These are phyloP conservation scores for Atrina japonica DNA, from an alignment of 2,888 invertebrate genomes.

Conservation along the genomic window DNA sequence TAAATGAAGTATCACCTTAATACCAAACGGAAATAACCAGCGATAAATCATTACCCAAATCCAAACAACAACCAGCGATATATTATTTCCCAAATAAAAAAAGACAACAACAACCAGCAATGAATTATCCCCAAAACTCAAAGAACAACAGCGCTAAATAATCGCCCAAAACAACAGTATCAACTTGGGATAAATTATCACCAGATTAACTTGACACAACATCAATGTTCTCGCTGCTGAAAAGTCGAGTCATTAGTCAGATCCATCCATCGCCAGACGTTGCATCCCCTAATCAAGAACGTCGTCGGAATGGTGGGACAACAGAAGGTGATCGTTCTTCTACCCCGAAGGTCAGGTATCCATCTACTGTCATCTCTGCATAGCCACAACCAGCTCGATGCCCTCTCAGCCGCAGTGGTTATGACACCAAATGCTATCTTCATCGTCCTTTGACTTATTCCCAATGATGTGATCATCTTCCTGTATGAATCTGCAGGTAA, in stretches of 20 bases:
- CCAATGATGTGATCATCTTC: neutral
- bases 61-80: too few species aligned
- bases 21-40: too few species aligned
- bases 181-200: too few species aligned
- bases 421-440: neutral
- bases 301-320: conserved; percentile 13
- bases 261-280: conserved; percentile 6
- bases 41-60: too few species aligned
- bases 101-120: too few species aligned
- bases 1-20: too few species aligned
- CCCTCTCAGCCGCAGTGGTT: conserved; percentile 1
- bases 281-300: conserved; percentile 4
- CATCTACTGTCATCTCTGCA: conserved; percentile 4
- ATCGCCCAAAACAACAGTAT: too few species aligned
- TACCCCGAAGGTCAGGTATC: neutral
- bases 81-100: too few species aligned
- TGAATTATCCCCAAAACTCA: too few species aligned
- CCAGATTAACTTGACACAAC: conserved; percentile 6
- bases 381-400: conserved; percentile 3
- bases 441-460: neutral
- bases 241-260: conserved; percentile 1
- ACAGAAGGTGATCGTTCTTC: conserved; percentile 4
- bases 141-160: too few species aligned
- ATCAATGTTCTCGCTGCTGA: conserved; percentile 1
- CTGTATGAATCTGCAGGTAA: neutral